These are phyloP conservation scores for Diadophis punctatus DNA, from an alignment of 2,113 vertebrate genomes.

Conservation along the genomic window DNA sequence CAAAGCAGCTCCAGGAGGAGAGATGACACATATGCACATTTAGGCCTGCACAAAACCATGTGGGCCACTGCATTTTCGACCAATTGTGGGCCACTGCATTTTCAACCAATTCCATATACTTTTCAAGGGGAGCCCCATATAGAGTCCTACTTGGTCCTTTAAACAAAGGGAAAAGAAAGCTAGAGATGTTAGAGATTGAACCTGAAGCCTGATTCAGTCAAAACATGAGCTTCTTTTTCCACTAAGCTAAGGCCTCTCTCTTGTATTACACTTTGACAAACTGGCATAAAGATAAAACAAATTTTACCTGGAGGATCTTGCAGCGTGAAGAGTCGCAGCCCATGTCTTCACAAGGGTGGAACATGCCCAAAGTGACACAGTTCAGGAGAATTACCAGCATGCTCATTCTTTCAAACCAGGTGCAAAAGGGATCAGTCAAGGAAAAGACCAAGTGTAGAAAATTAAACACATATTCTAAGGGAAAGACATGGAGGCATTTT, in stretches of 20 bases:
- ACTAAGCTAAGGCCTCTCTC: not conserved
- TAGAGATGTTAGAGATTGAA: not conserved
- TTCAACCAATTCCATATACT: not conserved
- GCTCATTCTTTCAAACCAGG: constrained; percentile 96
- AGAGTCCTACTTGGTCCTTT: not conserved
- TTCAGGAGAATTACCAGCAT: constrained; percentile 99
- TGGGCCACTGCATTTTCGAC: not conserved
- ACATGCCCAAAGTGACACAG: constrained; percentile 98
- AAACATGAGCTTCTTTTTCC: not conserved
- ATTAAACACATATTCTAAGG: not conserved
- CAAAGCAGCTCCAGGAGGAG: not conserved
- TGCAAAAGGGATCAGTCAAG: constrained; percentile 75
- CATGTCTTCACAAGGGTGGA: constrained; percentile 94
- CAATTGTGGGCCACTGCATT: not conserved
- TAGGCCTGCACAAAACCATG: not conserved
- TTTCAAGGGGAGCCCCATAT: not conserved
- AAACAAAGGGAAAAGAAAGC: not conserved
- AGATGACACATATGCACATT: not conserved
- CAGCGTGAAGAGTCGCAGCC: constrained; percentile 89
- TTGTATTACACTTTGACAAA: not conserved
- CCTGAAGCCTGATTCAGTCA: not conserved
- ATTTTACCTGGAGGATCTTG: constrained; percentile 88
- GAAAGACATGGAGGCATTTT: not conserved
- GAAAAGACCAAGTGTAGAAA: constrained; percentile 53
- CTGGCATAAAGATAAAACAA: not conserved